Base-by-base conservation (phyloP, 2,888 invertebrate genomes). In the Drosophila peninsularis region DNA sequence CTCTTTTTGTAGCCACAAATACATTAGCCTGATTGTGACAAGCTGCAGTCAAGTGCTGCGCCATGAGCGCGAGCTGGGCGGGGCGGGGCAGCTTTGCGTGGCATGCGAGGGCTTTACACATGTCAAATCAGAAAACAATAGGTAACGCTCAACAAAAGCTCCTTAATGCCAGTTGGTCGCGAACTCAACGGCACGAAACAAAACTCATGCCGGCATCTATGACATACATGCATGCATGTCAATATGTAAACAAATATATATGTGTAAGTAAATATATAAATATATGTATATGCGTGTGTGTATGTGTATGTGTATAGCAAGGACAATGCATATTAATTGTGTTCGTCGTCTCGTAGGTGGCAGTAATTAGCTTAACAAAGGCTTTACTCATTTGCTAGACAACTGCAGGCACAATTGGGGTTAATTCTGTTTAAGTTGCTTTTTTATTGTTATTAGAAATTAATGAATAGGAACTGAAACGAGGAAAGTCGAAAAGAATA, bases 11-110 rank as follows among this genome's bases (percentile, higher is more conserved):
- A 42, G 24, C 55, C 56, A 54, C 63, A 79, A 73, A 75, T 56
- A 82, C 76, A 85, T 85, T 85, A 82, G 73, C 63, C 85, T 82
- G 80, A 85, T 85, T 82, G 82, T 85, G 80, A 76, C 85, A 85
- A 72, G 72, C 71, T 79, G 75, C 72, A 80, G 72, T 75, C 66
- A 75, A 80, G 80, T 85, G 72, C 56, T 24, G 5, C 24, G 24
- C 24, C 24, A 24, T 24, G 5, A 2, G 68, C 57, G 36, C 36
- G 41, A 5, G n/a, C 0, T 10, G 21, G n/a, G 4, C 1, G 44
- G 50, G 10, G n/a, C 6, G 14, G 6, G n/a, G n/a, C 7, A 30
- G 27, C 27, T 5, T 30, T 24, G 10, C n/a, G 5, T 9, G 49
- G 34, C 21, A 39, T 53, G 17, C 27, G 30, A 32, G 55, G 41